Evolutionary conservation across 2,888 invertebrate species (phyloP).

Genomic region (Machimus atricapillus): DNA sequence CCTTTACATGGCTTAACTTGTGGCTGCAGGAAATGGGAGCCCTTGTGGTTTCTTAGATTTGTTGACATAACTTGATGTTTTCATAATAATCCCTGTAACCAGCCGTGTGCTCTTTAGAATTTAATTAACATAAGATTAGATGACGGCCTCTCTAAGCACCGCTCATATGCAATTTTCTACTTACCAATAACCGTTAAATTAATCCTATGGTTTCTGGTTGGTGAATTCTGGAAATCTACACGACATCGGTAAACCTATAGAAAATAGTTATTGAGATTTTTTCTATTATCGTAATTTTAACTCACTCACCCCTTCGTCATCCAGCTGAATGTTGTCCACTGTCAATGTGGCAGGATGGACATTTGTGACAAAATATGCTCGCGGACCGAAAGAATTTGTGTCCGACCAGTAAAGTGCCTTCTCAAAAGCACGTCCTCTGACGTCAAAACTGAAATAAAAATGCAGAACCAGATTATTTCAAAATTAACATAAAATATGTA

Average conservation of each 20-base stretch:
- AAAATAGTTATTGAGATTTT: neutral
- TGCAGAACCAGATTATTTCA: no score
- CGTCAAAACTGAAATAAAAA: slow-evolving; percentile 75
- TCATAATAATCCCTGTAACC: slow-evolving; percentile 14
- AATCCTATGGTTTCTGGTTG: slow-evolving; percentile 87
- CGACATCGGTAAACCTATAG: slow-evolving; percentile 77
- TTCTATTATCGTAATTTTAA: slow-evolving; percentile 51
- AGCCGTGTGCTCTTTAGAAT: neutral
- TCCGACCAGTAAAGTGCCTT: slow-evolving; percentile 87
- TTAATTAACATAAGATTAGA: slow-evolving; percentile 19
- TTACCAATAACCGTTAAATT: slow-evolving; percentile 90
- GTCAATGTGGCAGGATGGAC: slow-evolving; percentile 82
- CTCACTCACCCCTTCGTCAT: slow-evolving; percentile 77
- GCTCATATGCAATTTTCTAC: slow-evolving; percentile 58
- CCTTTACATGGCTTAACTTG: slow-evolving; percentile 5
- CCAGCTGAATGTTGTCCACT: slow-evolving; percentile 82
- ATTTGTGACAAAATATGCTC: slow-evolving; percentile 84
- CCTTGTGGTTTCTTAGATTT: neutral
- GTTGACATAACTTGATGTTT: slow-evolving; percentile 30
- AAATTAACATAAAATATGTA: no score
- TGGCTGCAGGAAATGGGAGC: neutral
- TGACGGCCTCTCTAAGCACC: neutral
- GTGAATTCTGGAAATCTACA: slow-evolving; percentile 88
- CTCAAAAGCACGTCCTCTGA: slow-evolving; percentile 79
- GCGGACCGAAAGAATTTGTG: slow-evolving; percentile 80